Base-by-base conservation (phyloP, 23 tunicate genomes). In the Clavelina lepadiformis region DNA sequence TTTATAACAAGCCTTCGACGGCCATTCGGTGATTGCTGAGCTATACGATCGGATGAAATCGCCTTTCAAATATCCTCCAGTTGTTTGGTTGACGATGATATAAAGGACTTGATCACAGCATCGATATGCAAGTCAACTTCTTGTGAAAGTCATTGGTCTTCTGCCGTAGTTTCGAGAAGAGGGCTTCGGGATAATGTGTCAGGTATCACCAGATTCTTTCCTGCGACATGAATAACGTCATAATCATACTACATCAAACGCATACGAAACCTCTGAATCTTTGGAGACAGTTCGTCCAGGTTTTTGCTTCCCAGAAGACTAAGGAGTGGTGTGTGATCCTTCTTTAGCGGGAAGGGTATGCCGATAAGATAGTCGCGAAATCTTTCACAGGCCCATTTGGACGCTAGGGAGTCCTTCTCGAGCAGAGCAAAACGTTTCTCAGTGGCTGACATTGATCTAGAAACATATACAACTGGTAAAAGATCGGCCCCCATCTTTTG, bases 221-320 rank as follows among this genome's bases (percentile, higher is more conserved):
- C 81, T 31, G 81, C 62, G 8, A 64, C 62, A 59, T 75, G 75
- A 7, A 30, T 19, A 62, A 73, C 46, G 11, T 35, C 33, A 41
- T 30, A 73, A 20, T 5, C 15, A 44, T 28, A 75, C 37, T 34
- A 15, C 81, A 75, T 63, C 61, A 75, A 33, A 8, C 81, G 37
- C 72, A 75, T 62, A 8, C 69, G 79, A 63, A 61, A 67, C 19
- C 68, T 28, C 47, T 66, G 57, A 66, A 66, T 66, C 30, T 57
- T 35, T 2, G 72, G 35, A 4, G 57, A 46, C 57, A 73, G 44
- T 11, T 73, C 78, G 34, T 26, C 37, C 3, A 62, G 15, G 19
- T 30, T 41, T 59, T 73, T 73, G 7, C 36, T 61, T 8, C 63
- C 61, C 21, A 62, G 30, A 33, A 61, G 71, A 3, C 69, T 5